Evolutionary conservation across 1,140 invertebrate genomes (phyloP).

Genomic region (Arion vulgaris): DNA sequence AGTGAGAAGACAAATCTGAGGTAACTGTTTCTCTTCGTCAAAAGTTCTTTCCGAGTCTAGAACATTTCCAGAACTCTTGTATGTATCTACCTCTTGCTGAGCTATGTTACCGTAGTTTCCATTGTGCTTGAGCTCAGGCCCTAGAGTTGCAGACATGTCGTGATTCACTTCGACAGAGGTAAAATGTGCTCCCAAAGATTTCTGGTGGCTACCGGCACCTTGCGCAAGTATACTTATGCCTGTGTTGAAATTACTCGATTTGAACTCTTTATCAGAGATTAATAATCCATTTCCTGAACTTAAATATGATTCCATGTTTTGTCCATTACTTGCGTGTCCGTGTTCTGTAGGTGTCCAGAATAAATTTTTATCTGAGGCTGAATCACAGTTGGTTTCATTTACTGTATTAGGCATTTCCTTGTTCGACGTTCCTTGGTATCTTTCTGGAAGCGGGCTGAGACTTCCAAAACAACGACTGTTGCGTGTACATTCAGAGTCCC

Average conservation of each 20-base stretch:
- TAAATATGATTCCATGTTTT: neutral
- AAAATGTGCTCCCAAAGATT: neutral
- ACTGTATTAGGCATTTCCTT: neutral
- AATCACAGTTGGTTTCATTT: neutral
- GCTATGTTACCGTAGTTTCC: neutral
- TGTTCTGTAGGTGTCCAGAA: neutral
- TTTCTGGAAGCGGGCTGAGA: slow-evolving; percentile 24
- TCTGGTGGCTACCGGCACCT: neutral
- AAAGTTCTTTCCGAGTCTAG: too few relatives aligned
- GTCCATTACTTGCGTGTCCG: neutral
- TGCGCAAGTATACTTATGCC: neutral
- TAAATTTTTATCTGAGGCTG: neutral
- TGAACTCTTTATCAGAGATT: neutral
- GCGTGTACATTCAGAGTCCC: neutral
- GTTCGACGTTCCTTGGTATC: neutral
- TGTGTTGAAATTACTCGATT: neutral
- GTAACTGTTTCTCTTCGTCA: neutral
- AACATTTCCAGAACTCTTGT: neutral
- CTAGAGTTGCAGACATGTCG: neutral
- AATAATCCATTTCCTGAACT: neutral
- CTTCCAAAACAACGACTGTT: neutral
- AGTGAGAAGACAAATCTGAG: neutral
- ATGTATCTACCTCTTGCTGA: neutral
- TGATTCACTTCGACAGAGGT: neutral
- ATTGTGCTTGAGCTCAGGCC: neutral